Conservation (phyloP, 2,797 vertebrate species). For the Buphagus erythrorhynchus region DNA sequence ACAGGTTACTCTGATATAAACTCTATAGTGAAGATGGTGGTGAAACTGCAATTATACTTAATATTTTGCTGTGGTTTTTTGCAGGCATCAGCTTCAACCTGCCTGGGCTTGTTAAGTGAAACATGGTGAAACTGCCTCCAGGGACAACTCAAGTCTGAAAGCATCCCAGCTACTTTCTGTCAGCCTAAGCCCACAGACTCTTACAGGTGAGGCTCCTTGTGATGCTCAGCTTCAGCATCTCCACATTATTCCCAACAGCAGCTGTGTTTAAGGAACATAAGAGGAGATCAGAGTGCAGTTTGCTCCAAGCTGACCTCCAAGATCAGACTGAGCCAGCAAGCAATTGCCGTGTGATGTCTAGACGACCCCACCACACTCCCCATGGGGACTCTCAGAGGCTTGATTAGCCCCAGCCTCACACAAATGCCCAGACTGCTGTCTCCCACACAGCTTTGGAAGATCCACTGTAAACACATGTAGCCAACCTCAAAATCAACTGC, state of each 20-base stretch:
- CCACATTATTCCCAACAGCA: background rate
- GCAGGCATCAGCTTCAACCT: background rate
- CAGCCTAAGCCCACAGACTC: background rate
- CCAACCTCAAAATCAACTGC: background rate
- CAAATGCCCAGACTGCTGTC: background rate
- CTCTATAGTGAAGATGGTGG: background rate
- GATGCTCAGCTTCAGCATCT: background rate
- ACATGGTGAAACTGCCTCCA: background rate
- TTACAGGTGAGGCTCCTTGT: background rate
- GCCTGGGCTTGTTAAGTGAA: background rate
- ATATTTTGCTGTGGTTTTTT: background rate
- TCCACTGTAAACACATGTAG: accelerated
- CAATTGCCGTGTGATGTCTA: background rate
- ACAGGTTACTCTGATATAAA: background rate
- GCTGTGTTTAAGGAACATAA: background rate
- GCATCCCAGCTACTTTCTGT: background rate
- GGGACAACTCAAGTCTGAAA: background rate
- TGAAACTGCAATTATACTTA: background rate
- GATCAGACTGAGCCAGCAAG: background rate
- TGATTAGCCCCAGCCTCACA: background rate
- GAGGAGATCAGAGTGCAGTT: background rate
- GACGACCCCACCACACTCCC: accelerated
- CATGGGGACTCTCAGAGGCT: background rate
- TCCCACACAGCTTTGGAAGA: background rate
- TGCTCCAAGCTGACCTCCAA: background rate